phyloP scores from a whole-genome alignment of 2,113 vertebrate species.

The Dipodomys stephensi region DNA sequence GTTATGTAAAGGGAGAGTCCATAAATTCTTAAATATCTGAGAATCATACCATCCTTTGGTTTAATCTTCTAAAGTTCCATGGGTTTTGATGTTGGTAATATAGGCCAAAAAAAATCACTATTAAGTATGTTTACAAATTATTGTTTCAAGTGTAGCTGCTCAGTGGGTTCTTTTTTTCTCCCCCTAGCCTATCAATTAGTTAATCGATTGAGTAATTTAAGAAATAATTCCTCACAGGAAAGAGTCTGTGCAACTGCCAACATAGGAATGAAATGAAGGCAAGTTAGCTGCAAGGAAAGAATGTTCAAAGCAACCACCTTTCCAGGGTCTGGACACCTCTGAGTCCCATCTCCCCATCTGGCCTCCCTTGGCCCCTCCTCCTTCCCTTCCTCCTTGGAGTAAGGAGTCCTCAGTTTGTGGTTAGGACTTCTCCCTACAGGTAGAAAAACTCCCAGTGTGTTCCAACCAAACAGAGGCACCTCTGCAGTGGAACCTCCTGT shows the following conservation, averaged over 20 bases:
- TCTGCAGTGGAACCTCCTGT: too few species aligned
- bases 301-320: too few species aligned
- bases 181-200: neutral
- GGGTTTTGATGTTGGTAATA: neutral
- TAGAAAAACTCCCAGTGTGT: too few species aligned
- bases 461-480: too few species aligned
- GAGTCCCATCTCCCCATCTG: too few species aligned
- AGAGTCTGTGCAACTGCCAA: neutral
- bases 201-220: neutral
- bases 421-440: too few species aligned
- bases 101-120: neutral
- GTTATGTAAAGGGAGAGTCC: conserved; percentile 16
- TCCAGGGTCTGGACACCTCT: too few species aligned
- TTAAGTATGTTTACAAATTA: conserved; percentile 27
- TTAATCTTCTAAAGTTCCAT: neutral
- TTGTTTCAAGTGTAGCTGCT: conserved; percentile 10
- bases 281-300: too few species aligned
- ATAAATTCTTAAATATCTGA: conserved; percentile 34
- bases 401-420: too few species aligned
- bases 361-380: too few species aligned
- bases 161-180: neutral
- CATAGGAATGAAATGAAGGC: neutral
- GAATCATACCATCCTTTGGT: neutral
- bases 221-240: conserved; percentile 17
- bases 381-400: too few species aligned